These are phyloP conservation scores for Lithosia quadra DNA, from an alignment of 2,888 invertebrate species.

Conservation along the genomic window DNA sequence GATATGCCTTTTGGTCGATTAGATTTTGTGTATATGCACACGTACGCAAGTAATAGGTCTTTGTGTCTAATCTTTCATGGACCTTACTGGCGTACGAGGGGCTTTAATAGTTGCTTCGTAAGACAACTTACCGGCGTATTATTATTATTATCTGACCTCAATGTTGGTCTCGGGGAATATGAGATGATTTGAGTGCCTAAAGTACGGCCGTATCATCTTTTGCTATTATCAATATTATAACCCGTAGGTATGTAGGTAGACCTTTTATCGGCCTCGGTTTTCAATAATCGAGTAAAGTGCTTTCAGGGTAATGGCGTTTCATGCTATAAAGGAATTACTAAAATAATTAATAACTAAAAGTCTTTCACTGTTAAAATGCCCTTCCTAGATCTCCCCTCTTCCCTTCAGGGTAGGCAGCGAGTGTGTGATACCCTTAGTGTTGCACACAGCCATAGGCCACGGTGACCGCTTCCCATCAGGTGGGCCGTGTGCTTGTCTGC, in stretches of 20 bases:
- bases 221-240: not conserved
- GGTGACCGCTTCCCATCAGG: no score
- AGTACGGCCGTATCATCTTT: not conserved
- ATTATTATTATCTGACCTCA: conserved; percentile 12
- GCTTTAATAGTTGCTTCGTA: conserved; percentile 4
- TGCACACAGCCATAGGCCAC: no score
- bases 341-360: no score
- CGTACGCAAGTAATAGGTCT: conserved; percentile 8
- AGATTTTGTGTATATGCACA: conserved; percentile 9
- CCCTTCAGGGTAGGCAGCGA: no score
- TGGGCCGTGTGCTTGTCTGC: no score
- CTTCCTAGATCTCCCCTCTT: no score
- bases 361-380: no score
- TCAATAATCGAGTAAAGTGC: no score
- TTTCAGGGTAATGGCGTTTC: no score
- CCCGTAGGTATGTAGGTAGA: conserved; percentile 11
- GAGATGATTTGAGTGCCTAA: conserved; percentile 3
- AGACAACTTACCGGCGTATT: not conserved
- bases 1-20: conserved; percentile 17
- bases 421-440: no score
- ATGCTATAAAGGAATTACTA: no score
- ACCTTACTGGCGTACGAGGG: conserved; percentile 4
- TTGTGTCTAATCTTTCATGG: conserved; percentile 12
- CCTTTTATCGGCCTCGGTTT: conserved; percentile 4
- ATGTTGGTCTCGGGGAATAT: not conserved